Base-by-base conservation (phyloP, 2,113 vertebrate species). In the Chauna torquata region DNA sequence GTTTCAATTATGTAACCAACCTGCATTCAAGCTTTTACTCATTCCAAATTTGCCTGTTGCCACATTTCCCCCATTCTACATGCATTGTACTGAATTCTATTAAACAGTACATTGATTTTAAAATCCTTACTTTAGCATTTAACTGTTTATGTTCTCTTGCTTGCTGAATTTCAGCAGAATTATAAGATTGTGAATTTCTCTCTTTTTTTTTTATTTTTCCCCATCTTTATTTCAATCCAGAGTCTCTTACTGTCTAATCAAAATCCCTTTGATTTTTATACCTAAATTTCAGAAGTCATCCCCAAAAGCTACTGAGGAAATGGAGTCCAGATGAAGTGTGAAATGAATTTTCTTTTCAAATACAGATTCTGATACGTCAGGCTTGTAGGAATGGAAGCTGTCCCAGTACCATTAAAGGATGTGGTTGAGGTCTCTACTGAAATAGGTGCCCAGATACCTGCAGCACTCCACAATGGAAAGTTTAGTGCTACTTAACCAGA, bases 91-190 rank as follows among this genome's bases (percentile, higher is more conserved):
- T 17, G 70, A 96, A 96, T 96, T 91, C 89, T 92, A 96, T 97
- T 95, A 98, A 97, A 97, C 90, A 97, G 65, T 70, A 68, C 91
- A 97, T 92, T 97, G 92, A 96, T 96, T 98, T 98, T 96, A 95
- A 97, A 97, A 97, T 96, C 94, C 68, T 96, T 95, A 32, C 34
- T 93, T 96, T 96, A 97, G 64, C 76, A 90, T 85, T 92, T 97
- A 89, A 97, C 87, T 95, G n/a, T 96, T 96, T 96, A 92, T 85
- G 77, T 92, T 85, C 62, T 94, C 82, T 71, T 93, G 40, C 52
- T 92, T 90, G 49, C 38, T 87, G 52, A 14, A 49, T 92, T 92
- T 96, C 91, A 87, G 77, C 54, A 96, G 90, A 94, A 70, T 86
- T 93, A 61, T 89, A 91, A 90, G 27, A 70, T 57, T 25, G 50